Evolutionary conservation across 2,888 invertebrate genomes (phyloP), one percentile per base, ranked within the genome.

Genomic region (Seira sanloemensis): DNA sequence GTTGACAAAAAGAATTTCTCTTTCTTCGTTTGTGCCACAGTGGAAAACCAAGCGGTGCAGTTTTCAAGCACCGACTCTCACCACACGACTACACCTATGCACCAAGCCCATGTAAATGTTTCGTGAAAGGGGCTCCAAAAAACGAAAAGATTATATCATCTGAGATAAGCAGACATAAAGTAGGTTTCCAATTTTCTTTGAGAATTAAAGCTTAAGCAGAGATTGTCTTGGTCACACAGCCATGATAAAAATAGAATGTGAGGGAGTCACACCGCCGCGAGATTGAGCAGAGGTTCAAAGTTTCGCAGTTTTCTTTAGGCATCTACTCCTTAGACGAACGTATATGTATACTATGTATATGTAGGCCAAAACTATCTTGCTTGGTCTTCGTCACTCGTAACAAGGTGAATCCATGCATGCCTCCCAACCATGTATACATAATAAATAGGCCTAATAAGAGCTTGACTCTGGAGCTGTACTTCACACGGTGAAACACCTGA

Each of bases 401-500:
- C 9, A 21, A 62, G 62, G 19, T 21, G 62, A 62, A 21, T 4
- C 9, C 12, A 62, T 62, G 62, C 62, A 62, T 62, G 7, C 16
- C 21, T 62, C 62, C 62, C 62, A 2, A 23, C n/a, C n/a, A n/a
- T n/a, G n/a, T 23, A 21, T 62, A 62, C 62, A 62, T 62, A 62
- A 62, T 62, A 62, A 62, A 62, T 62, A 62, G 21, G 19, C 1
- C 21, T 62, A 62, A 62, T 62, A 62, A 62, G 62, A 62, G 62
- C 21, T 62, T 2, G 50, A 50, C 7, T 21, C 21, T 62, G 23
- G 62, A 50, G 50, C n/a, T 50, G 50, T 50, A 18, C 16, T 50
- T 5, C 19, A 65, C 24, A 21, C 65, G 25, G 19, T 16, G 58
- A 23, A 72, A 79, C 58, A 66, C 77, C 76, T 72, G 72, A 82